Evolutionary conservation across 1,140 invertebrate genomes (phyloP), one percentile per base, ranked within the genome.

Genomic region (Cepaea nemoralis): DNA sequence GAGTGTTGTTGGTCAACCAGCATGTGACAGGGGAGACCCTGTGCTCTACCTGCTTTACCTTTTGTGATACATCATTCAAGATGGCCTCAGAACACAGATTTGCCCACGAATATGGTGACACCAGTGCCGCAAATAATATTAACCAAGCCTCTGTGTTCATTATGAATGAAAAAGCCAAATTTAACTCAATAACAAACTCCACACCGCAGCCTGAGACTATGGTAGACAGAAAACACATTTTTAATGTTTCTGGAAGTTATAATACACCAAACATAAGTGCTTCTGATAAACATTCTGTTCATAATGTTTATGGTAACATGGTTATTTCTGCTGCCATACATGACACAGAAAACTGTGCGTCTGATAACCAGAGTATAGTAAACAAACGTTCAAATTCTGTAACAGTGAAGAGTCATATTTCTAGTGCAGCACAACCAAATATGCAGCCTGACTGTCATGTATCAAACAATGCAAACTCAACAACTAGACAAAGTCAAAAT

Each of bases 91-190:
- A 90, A 37, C 83, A 87, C 78, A 82, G 89, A 27, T 87, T 86
- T 75, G 81, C 86, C 16, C 89, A 90, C 80, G 89, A 90, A 79
- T 90, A 90, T 82, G 89, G 88, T 45, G 87, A 89, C 27, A 74
- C 33, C 10, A 66, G 35, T 66, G 27, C n/a, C 22, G 37, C 73
- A 35, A 19, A 39, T 16, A 67, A 50, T 27, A 14, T 31, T 50
- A 79, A 40, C 33, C 22, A 79, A 24, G 40, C 69, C 63, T 16
- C 40, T 48, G 40, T 35, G 5, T 22, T 42, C 39, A 19, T 59
- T 5, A 24, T 22, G 55, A 24, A 59, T n/a, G 24, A 24, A 24
- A 59, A 59, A 24, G 16, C 5, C 59, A 31, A 31, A 27, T 63
- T 63, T 31, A 31, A 5, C 33, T 63, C 59, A 27, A 31, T 27